Base-by-base conservation (phyloP, 2,888 invertebrate species). In the Diarsia dahlii region DNA sequence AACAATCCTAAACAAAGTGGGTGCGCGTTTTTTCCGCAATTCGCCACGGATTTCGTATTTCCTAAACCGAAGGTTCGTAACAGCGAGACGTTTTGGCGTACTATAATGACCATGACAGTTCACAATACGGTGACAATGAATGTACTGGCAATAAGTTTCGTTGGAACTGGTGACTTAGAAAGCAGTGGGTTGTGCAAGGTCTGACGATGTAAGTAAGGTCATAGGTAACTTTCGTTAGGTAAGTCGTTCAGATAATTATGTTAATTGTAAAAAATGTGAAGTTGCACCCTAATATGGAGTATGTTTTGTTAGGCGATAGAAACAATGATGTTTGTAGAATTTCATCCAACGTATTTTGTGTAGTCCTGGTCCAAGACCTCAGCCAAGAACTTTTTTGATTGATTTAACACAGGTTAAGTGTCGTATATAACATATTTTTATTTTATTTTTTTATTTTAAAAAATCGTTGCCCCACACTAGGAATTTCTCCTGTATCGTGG, bases 91-190 rank as follows among this genome's bases (percentile, higher is more conserved):
- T 84, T 86, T 84, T 84, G 82, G 78, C 79, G 84, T 78, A 80
- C 77, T 74, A 10, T 74, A 82, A 82, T 50, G 73, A 58, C 82
- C 83, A 70, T 87, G 82, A 77, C 78, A 66, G 65, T 63, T 71
- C 58, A 90, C 86, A 88, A 89, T 84, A 78, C 81, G 76, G 71
- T 70, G 82, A 84, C 86, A 90, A 88, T 78, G 74, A 71, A 76
- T 46, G 23, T 58, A 13, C 13, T 68, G 80, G 83, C 84, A 89
- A 86, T 74, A 65, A 67, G 23, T 45, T 84, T 58, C n/a, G 23
- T 54, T 71, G n/a, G 60, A 58, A 74, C 66, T 54, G 10, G 34
- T 73, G 72, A 73, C 71, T 66, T 84, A 79, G 80, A 81, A 80
- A 79, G 67, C 54, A 39, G 9, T 54, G 8, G 10, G 8, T 80